These are phyloP conservation scores for Drosophila buzzatii DNA, from an alignment of 2,888 invertebrate genomes.

Conservation along the genomic window DNA sequence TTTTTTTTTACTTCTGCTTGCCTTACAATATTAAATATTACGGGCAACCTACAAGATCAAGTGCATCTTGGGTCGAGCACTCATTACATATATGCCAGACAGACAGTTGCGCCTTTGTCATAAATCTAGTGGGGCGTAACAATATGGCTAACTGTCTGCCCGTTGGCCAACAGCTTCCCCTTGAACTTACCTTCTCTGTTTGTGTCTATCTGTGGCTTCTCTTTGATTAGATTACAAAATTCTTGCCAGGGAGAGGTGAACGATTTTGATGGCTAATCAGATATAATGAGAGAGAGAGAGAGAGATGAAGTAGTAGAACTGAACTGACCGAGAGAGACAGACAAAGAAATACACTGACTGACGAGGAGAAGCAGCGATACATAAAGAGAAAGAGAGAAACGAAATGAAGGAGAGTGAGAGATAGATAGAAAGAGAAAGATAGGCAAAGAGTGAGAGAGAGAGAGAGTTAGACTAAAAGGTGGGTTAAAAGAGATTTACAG, in stretches of 20 bases:
- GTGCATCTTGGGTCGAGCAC: neutral
- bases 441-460: no score
- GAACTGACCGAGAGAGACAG: neutral
- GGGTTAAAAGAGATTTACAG: no score
- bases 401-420: neutral
- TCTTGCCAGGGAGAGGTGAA: neutral
- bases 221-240: conserved; percentile 50
- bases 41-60: neutral
- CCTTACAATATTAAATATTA: conserved; percentile 13
- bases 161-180: conserved; percentile 20
- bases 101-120: conserved; percentile 24
- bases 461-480: no score
- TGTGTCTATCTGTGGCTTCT: neutral
- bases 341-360: no score
- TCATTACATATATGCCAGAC: conserved; percentile 3
- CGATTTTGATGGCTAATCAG: neutral
- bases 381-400: neutral
- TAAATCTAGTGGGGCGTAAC: neutral
- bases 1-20: conserved; percentile 17
- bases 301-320: neutral
- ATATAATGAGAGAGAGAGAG: neutral
- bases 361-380: no score
- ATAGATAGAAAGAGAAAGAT: neutral
- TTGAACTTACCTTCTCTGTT: conserved; percentile 34
- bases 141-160: conserved; percentile 16